These are phyloP conservation scores for Diabrotica virgifera DNA, from an alignment of 1,140 invertebrate species.

Conservation along the genomic window DNA sequence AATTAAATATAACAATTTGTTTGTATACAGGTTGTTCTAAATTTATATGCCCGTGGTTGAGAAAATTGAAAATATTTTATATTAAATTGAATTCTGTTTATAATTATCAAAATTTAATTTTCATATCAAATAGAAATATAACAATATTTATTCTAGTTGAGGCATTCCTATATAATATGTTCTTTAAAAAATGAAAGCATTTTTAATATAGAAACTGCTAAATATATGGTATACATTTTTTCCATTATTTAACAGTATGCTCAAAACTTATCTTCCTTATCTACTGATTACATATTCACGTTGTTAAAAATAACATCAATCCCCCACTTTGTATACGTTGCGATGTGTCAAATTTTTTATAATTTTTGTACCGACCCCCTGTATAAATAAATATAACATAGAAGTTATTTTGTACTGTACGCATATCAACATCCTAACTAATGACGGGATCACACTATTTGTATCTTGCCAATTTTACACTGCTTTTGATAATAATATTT, in stretches of 20 bases:
- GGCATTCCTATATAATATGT: too few relatives aligned
- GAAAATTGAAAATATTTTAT: too few relatives aligned
- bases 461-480: slow-evolving; percentile 19
- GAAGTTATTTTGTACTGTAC: slow-evolving; percentile 2
- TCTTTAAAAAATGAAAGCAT: too few relatives aligned
- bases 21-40: too few relatives aligned
- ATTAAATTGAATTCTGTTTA: too few relatives aligned
- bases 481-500: slow-evolving; percentile 16
- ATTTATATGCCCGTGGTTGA: too few relatives aligned
- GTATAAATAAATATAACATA: not conserved
- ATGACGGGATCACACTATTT: slow-evolving; percentile 9
- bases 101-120: too few relatives aligned
- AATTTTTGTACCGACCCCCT: not conserved
- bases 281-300: not conserved
- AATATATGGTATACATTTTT: too few relatives aligned
- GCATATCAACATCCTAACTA: slow-evolving; percentile 7
- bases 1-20: too few relatives aligned
- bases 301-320: slow-evolving; percentile 12
- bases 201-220: too few relatives aligned
- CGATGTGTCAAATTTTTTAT: slow-evolving; percentile 32
- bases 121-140: too few relatives aligned
- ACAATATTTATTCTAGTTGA: too few relatives aligned
- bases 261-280: slow-evolving; percentile 2
- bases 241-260: not conserved
- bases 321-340: slow-evolving; percentile 28